Evolutionary conservation across 2,888 invertebrate species (phyloP).

Genomic region (Salpingus planirostris): DNA sequence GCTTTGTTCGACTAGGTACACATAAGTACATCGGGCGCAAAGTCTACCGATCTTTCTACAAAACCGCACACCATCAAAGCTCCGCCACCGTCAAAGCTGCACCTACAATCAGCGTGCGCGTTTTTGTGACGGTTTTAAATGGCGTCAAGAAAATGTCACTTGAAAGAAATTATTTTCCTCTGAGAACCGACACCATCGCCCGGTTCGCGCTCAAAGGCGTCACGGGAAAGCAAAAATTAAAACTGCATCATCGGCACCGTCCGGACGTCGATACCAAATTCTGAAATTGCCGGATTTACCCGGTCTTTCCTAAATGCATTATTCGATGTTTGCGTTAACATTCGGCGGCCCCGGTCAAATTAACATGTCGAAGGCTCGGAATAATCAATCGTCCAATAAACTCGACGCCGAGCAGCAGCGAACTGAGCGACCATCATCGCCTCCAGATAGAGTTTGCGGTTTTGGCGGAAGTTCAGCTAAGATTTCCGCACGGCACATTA

Average conservation of each 20-base stretch:
- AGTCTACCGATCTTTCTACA: constrained; percentile 15
- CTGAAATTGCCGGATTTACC: no score
- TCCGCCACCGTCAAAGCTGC: constrained; percentile 13
- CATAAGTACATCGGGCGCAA: no score
- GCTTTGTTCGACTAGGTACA: constrained; percentile 26
- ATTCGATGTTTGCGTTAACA: no score
- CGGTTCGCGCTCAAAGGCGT: no score
- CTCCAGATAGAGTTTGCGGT: constrained; percentile 27
- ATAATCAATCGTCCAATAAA: constrained; percentile 12
- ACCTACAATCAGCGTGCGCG: constrained; percentile 10
- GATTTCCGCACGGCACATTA: constrained; percentile 32
- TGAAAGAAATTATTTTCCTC: constrained; percentile 24
- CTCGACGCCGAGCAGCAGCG: constrained; percentile 21
- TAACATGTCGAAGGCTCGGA: constrained; percentile 2
- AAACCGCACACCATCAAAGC: constrained; percentile 5
- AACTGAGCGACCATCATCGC: constrained; percentile 23
- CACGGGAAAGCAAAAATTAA: no score
- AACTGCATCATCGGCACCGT: no score
- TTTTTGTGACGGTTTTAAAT: constrained; percentile 19
- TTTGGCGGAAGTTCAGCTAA: constrained; percentile 27
- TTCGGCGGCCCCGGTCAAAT: not conserved
- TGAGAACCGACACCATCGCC: constrained; percentile 7
- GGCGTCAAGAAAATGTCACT: constrained; percentile 24
- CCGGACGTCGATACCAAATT: no score
- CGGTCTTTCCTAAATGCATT: no score